phyloP scores from a whole-genome alignment of 2,888 invertebrate genomes.

The Tribolium freemani region DNA sequence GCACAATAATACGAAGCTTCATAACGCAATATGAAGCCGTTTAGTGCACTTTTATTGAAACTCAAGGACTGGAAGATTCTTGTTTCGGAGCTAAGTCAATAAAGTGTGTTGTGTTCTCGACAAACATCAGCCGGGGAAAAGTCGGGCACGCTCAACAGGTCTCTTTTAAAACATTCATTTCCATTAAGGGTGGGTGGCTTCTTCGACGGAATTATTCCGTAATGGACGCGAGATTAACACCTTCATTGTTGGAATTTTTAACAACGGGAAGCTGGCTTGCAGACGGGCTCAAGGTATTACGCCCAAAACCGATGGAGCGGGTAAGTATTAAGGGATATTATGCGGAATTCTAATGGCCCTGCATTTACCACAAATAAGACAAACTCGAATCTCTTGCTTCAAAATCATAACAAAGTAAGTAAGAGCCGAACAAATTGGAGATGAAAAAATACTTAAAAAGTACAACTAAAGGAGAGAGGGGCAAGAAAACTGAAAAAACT shows the following conservation, averaged over 20 bases:
- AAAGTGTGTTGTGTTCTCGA: background rate
- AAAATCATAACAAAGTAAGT: too few species aligned
- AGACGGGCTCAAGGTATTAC: conserved; percentile 1
- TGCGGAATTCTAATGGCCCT: too few species aligned
- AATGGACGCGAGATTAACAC: conserved; percentile 11
- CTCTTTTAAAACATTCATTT: conserved; percentile 45
- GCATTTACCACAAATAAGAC: too few species aligned
- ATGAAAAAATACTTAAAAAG: too few species aligned
- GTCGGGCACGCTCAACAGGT: conserved; percentile 35
- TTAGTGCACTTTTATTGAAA: conserved; percentile 24
- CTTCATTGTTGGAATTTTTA: conserved; percentile 20
- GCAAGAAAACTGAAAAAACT: too few species aligned
- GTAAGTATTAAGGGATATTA: background rate
- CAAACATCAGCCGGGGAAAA: background rate
- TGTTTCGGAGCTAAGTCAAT: conserved; percentile 13
- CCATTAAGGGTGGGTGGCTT: conserved; percentile 19
- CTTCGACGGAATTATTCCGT: background rate
- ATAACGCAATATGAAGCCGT: conserved; percentile 29
- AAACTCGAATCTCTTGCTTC: too few species aligned
- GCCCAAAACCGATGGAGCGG: background rate
- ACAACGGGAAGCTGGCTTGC: background rate
- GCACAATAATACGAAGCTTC: conserved; percentile 18
- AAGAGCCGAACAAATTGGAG: too few species aligned
- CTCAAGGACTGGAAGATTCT: conserved; percentile 6
- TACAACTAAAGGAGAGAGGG: too few species aligned